Conservation (phyloP, 1,140 invertebrate species). For the Orchesella cincta region DNA sequence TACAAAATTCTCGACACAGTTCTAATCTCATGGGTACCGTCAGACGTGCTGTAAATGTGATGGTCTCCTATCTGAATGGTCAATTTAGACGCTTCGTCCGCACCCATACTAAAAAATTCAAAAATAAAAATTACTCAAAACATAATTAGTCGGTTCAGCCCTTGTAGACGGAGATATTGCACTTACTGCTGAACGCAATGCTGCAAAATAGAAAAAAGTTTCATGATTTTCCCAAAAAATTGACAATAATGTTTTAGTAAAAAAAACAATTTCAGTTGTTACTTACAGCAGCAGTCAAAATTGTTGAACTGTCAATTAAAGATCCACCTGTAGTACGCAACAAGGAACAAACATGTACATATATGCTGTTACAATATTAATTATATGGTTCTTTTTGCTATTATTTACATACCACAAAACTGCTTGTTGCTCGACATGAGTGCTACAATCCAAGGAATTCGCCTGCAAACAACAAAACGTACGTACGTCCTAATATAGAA, state of each 20-base stretch:
- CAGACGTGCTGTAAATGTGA: conserved; percentile 51
- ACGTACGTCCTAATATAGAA: too few species aligned
- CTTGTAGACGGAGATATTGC: background rate
- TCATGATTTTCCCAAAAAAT: too few species aligned
- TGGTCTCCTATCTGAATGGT: conserved; percentile 42
- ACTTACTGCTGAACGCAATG: conserved; percentile 42
- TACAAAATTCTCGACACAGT: conserved; percentile 37
- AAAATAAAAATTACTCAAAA: background rate
- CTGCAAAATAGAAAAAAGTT: background rate
- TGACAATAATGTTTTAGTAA: background rate
- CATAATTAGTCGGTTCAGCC: too few species aligned
- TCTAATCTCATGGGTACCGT: conserved; percentile 31
- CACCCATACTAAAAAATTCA: conserved; percentile 30
- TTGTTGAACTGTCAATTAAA: background rate
- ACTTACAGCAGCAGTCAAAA: conserved; percentile 2
- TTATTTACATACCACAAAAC: too few species aligned
- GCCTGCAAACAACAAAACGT: background rate
- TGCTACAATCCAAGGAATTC: conserved; percentile 18
- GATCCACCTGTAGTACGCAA: too few species aligned
- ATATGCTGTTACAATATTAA: too few species aligned
- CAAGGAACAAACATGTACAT: too few species aligned
- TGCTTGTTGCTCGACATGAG: background rate
- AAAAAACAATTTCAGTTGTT: background rate
- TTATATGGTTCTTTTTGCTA: too few species aligned
- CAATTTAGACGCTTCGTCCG: conserved; percentile 32